phyloP scores from a whole-genome alignment of 2,888 invertebrate species.

The Monochamus alternatus region DNA sequence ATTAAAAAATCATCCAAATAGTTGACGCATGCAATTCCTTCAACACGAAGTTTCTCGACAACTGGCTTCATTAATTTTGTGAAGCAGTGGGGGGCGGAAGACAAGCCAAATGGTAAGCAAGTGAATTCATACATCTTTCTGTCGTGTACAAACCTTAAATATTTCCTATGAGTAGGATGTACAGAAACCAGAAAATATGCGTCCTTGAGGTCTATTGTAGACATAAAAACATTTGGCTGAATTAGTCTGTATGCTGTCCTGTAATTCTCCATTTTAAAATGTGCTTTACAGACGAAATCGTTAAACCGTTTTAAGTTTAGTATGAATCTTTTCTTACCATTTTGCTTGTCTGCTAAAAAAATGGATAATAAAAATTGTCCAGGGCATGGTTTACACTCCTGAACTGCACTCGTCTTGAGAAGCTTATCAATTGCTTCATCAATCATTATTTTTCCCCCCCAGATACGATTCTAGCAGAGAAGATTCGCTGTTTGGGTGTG shows the following conservation, averaged over 20 bases:
- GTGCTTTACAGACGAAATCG: background rate
- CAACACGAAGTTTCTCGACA: background rate
- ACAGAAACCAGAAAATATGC: background rate
- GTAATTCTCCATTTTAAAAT: constrained; percentile 3
- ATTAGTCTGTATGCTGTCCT: constrained; percentile 4
- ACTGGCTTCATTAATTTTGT: constrained; percentile 1
- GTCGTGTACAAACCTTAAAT: background rate
- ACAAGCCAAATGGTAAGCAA: constrained; percentile 12
- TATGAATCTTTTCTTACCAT: too few relatives aligned
- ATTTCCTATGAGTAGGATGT: constrained; percentile 2
- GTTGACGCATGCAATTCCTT: too few relatives aligned
- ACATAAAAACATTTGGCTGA: background rate
- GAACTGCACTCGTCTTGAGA: too few relatives aligned
- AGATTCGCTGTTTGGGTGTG: too few relatives aligned
- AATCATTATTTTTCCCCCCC: too few relatives aligned
- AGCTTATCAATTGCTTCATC: too few relatives aligned
- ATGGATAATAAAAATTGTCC: too few relatives aligned
- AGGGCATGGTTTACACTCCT: too few relatives aligned
- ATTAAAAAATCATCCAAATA: too few relatives aligned
- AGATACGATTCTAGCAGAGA: too few relatives aligned
- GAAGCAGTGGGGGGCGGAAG: background rate
- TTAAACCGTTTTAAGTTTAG: background rate
- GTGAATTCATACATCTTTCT: constrained; percentile 4
- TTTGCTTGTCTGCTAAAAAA: too few relatives aligned
- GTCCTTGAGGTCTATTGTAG: background rate